Evolutionary conservation across 2,888 invertebrate genomes (phyloP), one percentile per base, ranked within the genome.

Genomic region (Augiades crinisus): DNA sequence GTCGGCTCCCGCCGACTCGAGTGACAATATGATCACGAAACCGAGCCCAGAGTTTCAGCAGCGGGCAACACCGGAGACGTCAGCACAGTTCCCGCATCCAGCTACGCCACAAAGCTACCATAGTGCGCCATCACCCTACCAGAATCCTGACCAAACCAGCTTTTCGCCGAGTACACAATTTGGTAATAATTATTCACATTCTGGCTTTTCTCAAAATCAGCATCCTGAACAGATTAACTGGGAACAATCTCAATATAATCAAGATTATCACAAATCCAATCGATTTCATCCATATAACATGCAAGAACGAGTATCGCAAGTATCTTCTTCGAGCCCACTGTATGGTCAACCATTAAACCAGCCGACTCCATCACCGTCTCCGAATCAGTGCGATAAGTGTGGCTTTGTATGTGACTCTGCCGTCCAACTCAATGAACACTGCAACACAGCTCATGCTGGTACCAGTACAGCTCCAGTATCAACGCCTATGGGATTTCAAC

Each of bases 321-420:
- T 90, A 13, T 89, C 88, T 22, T 90, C 87, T 5, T 87, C 81
- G 64, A 92, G 90, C 70, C 92, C 91, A 27, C 74, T 91, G 40
- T 91, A 91, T 59, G 91, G 91, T 16, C 90, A 90, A 62, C 91
- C 91, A 44, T 78, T 91, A 8, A 92, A 92, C 67, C 93, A 93
- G 66, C 92, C 94, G 8, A 93, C 94, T 24, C 94, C 94, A 33
- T 93, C 94, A 8, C 92, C 94, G 0, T 93, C 93, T 55, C 93
- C 93, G 1, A 92, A 94, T 70, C 95, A 95, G 75, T 96, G 96
- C 78, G 96, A 96, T 72, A 95, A 96, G 77, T 96, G 96, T 71
- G 95, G 95, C 53, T 93, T 92, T 57, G 93, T 95, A 49, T 95
- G 94, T 70, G 94, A 95, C 70, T 94, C 94, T 33, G 93, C 94